Base-by-base conservation (phyloP, 2,113 vertebrate genomes). In the Nesogale talazaci region DNA sequence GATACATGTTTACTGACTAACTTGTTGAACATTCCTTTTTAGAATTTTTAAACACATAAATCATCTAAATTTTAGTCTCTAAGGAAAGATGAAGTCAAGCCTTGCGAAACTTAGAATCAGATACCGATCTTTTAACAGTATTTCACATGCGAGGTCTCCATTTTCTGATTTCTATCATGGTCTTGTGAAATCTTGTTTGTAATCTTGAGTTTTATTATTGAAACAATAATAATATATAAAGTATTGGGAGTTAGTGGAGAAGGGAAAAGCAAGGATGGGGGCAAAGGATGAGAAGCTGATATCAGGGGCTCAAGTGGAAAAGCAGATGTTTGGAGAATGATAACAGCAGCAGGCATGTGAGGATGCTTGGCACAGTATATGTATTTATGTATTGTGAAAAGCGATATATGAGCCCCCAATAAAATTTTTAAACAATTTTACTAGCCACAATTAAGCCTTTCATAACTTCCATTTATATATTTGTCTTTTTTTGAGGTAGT, bases 1-100 rank as follows among this genome's bases (percentile, higher is more conserved):
- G 91, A 95, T 92, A 88, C 23, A 75, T 86, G 27, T 36, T 94
- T 93, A 8, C 46, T 80, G 20, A 80, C 72, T 95, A 92, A 91
- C 65, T 86, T 93, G 82, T 94, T 65, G 88, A 81, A 10, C 22
- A 77, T 80, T 80, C 2, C 59, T 88, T 92, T 92, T 74, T 65
- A 29, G 63, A 88, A 92, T 87, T 22, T n/a, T 90, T 90, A 83
- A 85, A 75, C 46, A 83, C 52, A n/a, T n/a, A 88, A 63, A 38
- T 1, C 16, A 77, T 94, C 83, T 79, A 93, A 81, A 88, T 94
- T 11, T 94, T 63, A 94, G 15, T 76, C 77, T 91, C 86, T 84
- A 75, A 52, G 31, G 59, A 88, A 56, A 74, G 46, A 75, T 5
- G 31, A 79, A 61, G 61, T 92, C 34, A 93, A 89, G 91, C 93